These are phyloP conservation scores for Pegoplata infirma DNA, from an alignment of 2,888 invertebrate genomes.

Conservation along the genomic window DNA sequence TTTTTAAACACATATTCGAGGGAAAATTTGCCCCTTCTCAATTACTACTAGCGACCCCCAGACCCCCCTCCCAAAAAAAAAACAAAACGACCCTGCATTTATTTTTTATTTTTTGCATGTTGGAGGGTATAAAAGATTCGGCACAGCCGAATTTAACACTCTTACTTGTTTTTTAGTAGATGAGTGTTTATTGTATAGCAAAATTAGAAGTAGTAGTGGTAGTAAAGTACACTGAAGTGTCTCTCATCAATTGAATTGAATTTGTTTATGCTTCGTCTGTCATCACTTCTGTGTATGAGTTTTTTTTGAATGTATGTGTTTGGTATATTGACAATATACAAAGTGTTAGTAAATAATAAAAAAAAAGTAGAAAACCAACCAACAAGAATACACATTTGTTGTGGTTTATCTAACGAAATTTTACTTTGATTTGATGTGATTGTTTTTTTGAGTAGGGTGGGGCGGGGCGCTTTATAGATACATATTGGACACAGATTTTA, in stretches of 20 bases:
- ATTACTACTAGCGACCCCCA: too few relatives aligned
- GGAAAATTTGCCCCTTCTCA: too few relatives aligned
- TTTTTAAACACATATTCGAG: too few relatives aligned
- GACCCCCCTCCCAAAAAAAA: too few relatives aligned
- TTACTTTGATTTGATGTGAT: conserved; percentile 60
- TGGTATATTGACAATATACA: conserved; percentile 40
- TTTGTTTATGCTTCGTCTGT: conserved; percentile 57
- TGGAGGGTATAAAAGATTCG: too few relatives aligned
- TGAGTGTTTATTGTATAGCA: too few relatives aligned
- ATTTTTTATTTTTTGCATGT: too few relatives aligned
- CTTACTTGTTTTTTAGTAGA: too few relatives aligned
- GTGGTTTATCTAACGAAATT: conserved; percentile 55
- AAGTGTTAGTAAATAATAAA: conserved; percentile 42
- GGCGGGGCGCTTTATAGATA: background rate
- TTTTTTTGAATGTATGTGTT: too few relatives aligned
- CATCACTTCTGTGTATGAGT: conserved; percentile 31
- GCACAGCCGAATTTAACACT: too few relatives aligned
- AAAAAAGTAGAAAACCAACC: conserved; percentile 4
- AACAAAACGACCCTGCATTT: too few relatives aligned
- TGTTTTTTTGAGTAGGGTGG: conserved; percentile 36
- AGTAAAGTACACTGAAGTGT: conserved; percentile 6
- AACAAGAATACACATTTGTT: conserved; percentile 37
- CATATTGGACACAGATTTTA: background rate
- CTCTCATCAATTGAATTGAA: conserved; percentile 53
- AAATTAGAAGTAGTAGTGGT: background rate